Evolutionary conservation across 2,888 invertebrate species (phyloP).

Genomic region (Gisinianus flammeolus): DNA sequence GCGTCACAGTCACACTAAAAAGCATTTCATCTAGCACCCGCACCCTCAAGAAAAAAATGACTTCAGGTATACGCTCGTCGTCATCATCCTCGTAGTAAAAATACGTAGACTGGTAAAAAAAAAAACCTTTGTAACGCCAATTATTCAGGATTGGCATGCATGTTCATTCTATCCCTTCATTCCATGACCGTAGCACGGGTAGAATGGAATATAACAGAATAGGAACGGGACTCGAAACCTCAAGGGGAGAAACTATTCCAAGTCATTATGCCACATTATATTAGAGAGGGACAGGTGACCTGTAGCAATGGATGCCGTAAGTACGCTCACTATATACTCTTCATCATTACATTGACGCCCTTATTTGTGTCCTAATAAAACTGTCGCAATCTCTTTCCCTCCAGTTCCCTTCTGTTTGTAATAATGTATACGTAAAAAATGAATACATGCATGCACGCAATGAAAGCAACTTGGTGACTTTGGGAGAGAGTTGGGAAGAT

Average conservation of each 20-base stretch:
- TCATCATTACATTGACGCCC: constrained; percentile 4
- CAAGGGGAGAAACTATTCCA: constrained; percentile 18
- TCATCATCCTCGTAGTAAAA: not conserved
- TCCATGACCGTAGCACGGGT: too few relatives aligned
- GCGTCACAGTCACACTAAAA: constrained; percentile 16
- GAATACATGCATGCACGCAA: not conserved
- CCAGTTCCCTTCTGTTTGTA: not conserved
- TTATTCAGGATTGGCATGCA: constrained; percentile 41
- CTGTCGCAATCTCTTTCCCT: constrained; percentile 14
- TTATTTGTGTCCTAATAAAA: constrained; percentile 23
- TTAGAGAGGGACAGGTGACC: constrained; percentile 23
- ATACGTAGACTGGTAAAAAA: not conserved
- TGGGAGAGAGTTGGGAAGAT: not conserved
- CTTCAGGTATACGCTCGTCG: constrained; percentile 13
- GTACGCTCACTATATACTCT: not conserved
- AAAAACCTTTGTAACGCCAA: constrained; percentile 55
- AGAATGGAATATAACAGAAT: not conserved
- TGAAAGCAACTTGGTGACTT: not conserved
- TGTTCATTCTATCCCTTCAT: not conserved
- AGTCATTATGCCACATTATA: constrained; percentile 32
- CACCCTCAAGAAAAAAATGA: constrained; percentile 20
- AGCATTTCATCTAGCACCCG: constrained; percentile 21
- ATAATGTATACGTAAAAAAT: not conserved
- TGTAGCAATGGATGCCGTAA: not conserved
- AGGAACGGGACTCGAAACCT: constrained; percentile 15